These are phyloP conservation scores for Oscheius sp. DNA, from an alignment of 2,888 invertebrate genomes.

Conservation along the genomic window DNA sequence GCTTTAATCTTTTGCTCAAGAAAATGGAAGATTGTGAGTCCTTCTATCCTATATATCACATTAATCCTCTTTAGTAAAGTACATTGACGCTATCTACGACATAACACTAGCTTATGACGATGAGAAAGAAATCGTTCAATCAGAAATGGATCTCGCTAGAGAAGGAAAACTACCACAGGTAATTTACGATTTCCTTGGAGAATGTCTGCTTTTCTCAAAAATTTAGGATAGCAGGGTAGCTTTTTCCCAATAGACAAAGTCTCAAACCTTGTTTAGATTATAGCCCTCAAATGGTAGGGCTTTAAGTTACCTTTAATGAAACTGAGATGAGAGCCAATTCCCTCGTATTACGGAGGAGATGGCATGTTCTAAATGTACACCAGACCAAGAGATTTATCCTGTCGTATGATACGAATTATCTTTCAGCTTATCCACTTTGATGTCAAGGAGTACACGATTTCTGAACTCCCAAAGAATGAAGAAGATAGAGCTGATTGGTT, in stretches of 20 bases:
- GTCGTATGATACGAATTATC: too few relatives aligned
- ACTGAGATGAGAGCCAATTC: too few relatives aligned
- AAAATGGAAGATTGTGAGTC: slow-evolving; percentile 73
- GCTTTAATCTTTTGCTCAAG: slow-evolving; percentile 75
- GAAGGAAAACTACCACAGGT: slow-evolving; percentile 80
- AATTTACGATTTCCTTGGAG: slow-evolving; percentile 81
- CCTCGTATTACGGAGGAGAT: too few relatives aligned
- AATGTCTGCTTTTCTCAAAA: too few relatives aligned
- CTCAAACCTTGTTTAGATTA: too few relatives aligned
- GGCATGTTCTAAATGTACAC: too few relatives aligned
- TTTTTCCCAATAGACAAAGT: too few relatives aligned
- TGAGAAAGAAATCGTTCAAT: slow-evolving; percentile 77
- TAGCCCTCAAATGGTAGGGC: too few relatives aligned
- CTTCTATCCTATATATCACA: background rate
- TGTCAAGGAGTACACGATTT: slow-evolving; percentile 40
- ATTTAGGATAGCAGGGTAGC: too few relatives aligned
- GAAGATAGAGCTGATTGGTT: slow-evolving; percentile 69
- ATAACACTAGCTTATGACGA: slow-evolving; percentile 82
- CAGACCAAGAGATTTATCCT: too few relatives aligned
- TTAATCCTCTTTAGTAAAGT: slow-evolving; percentile 73
- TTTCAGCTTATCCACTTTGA: slow-evolving; percentile 49
- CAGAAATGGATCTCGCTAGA: slow-evolving; percentile 79
- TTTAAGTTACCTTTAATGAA: background rate
- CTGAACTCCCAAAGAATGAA: slow-evolving; percentile 33
- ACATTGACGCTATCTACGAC: slow-evolving; percentile 83